Evolutionary conservation across 2,888 invertebrate genomes (phyloP), one percentile per base, ranked within the genome.

Genomic region (Drosophila quasianomalipes): DNA sequence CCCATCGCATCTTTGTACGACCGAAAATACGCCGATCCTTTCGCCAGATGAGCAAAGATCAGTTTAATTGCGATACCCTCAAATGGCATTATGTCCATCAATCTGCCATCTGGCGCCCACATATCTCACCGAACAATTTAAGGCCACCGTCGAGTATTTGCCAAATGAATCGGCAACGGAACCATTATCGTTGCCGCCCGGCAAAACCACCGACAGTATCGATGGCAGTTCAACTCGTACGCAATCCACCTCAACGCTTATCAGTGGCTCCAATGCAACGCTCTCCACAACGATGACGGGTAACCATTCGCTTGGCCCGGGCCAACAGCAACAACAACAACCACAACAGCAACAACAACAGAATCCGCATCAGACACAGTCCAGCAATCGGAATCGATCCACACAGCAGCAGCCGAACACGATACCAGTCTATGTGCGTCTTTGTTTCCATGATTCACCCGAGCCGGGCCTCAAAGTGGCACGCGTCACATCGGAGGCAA

Each of bases 51-150:
- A 93, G 94, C 69, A 94, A 94, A 79, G 95, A 95, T 61, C 95
- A 95, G 39, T 95, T 96, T 81, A 96, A 96, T 33, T 76, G 91
- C 26, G 85, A 82, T 2, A 95, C 95, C 91, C 95, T 97, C 0
- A 97, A 97, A 92, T 96, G 96, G 83, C 95, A 96, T 79, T 98
- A 97, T 93, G 94, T 98, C n/a, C 96, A 96, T 90, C 96, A 97
- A 94, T 97, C 66, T 96, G 97, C 85, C 94, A 94, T n/a, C 94
- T 97, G 93, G 97, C 97, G 2, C 97, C 97, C 0, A 96, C 96
- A 91, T 98, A 97, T 93, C 94, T 97, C 52, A 95, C 95, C 14
- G 98, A 98, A 93, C 79, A 83, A 57, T 93, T 95, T 58, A 86
- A 74, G 58, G 93, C 91, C 3, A 79, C 94, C 81, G 96, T 95